Conservation (phyloP, 2,888 invertebrate species). For the Pollenia angustigena region DNA sequence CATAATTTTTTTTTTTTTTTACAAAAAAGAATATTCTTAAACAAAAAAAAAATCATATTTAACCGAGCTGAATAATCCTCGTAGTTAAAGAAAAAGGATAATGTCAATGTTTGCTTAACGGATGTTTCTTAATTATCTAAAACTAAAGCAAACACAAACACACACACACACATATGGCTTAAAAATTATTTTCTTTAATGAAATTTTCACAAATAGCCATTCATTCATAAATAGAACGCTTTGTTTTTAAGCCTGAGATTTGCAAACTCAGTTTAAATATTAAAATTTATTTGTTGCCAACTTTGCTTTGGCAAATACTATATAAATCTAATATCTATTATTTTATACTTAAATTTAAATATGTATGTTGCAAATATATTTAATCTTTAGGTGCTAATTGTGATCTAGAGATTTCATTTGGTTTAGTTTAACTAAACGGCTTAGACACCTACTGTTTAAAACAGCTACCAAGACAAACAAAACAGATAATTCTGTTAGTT, state of each 20-base stretch:
- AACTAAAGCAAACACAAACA: conserved; percentile 7
- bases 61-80: conserved; percentile 26
- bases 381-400: conserved; percentile 45
- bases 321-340: neutral
- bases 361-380: neutral
- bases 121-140: conserved; percentile 34
- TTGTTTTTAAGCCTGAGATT: neutral
- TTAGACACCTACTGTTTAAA: conserved; percentile 26
- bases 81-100: neutral
- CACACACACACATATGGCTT: neutral
- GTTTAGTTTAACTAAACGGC: conserved; percentile 16
- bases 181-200: neutral
- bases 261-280: neutral
- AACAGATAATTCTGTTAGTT: neutral
- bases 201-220: neutral
- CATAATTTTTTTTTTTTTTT: no score
- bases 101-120: conserved; percentile 20
- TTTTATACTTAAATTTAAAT: neutral
- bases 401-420: conserved; percentile 12
- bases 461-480: neutral
- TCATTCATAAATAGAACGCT: neutral
- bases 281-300: no score
- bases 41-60: neutral
- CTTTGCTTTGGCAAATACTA: no score
- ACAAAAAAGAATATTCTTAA: no score